phyloP scores from a whole-genome alignment of 2,113 vertebrate species.

The Girardinichthys multiradiatus region DNA sequence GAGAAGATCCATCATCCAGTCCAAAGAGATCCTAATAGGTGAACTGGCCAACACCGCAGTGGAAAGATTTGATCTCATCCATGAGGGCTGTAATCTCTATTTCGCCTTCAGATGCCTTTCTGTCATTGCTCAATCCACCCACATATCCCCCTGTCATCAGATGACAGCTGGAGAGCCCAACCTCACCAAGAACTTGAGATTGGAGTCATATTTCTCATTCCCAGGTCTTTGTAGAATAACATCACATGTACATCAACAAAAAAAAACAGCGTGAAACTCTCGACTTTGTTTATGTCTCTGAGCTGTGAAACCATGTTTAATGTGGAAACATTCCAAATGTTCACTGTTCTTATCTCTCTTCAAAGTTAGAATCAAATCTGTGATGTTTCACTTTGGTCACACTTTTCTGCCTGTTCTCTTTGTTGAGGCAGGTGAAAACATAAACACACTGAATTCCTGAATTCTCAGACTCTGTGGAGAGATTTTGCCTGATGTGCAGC shows the following conservation, averaged over 20 bases:
- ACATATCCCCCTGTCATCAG: conserved; percentile 38
- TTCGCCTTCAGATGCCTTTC: conserved; percentile 57
- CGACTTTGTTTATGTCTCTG: neutral
- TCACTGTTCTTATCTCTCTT: neutral
- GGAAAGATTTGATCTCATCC: conserved; percentile 51
- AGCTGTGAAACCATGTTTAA: conserved; percentile 14
- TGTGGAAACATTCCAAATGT: neutral
- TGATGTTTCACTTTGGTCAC: conserved; percentile 16
- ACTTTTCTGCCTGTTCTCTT: neutral
- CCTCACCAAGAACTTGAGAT: conserved; percentile 55
- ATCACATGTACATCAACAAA: conserved; percentile 23
- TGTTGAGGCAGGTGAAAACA: conserved; percentile 1
- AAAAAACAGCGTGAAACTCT: conserved; percentile 35
- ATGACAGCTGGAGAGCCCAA: conserved; percentile 53
- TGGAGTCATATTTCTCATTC: conserved; percentile 24
- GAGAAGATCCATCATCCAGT: conserved; percentile 50
- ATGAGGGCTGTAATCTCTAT: conserved; percentile 8
- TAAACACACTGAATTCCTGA: neutral
- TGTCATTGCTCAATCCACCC: conserved; percentile 49
- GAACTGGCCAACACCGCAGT: conserved; percentile 25
- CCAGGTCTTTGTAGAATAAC: neutral
- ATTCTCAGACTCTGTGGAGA: neutral
- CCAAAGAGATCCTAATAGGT: conserved; percentile 63
- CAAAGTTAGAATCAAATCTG: neutral
- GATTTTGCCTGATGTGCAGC: neutral